Evolutionary conservation across 2,113 vertebrate genomes (phyloP), one percentile per base, ranked within the genome.

Genomic region (Callocephalon fimbriatum): DNA sequence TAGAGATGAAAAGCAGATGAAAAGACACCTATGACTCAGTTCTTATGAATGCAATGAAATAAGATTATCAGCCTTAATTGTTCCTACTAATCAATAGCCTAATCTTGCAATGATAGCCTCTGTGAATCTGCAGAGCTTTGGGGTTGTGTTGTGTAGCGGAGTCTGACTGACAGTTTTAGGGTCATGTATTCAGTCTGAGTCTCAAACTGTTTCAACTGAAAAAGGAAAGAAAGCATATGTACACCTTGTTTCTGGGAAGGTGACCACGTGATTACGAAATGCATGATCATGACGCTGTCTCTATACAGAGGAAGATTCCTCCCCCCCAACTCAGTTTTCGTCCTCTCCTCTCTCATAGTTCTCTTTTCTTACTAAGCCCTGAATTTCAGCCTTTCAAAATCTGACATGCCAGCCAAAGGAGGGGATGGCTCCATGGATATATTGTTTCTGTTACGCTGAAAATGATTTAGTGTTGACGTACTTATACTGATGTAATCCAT

Each of bases 1-100:
- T 96, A 37, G 48, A 68, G 72, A 76, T 53, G 25, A 81, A 96
- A 93, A 91, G 79, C 79, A 92, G 59, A 88, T 51, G 45, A 90
- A 76, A 73, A 92, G 47, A 81, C 37, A 82, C 51, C 44, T 42
- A 22, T 78, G 76, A 79, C 51, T 95, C 88, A 48, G 31, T 89
- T 83, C 51, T 87, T 81, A 78, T 0, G 4, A 89, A 94, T 74
- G 51, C 68, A 81, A 8, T 45, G 67, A 84, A 92, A 44, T 50
- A 63, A 75, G 44, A 44, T 92, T 76, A 76, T 87, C 68, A 78
- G 53, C 68, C 76, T 78, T 48, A 97, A 92, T 92, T 91, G 68
- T 78, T 40, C 56, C 65, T 91, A 27, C 72, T 93, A 96, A 95
- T 95, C 86, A 80, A 42, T 25, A 66, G 59, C 7, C 22, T 88